Evolutionary conservation across 2,888 invertebrate genomes (phyloP), one percentile per base, ranked within the genome.

Genomic region (Watsonalla binaria): DNA sequence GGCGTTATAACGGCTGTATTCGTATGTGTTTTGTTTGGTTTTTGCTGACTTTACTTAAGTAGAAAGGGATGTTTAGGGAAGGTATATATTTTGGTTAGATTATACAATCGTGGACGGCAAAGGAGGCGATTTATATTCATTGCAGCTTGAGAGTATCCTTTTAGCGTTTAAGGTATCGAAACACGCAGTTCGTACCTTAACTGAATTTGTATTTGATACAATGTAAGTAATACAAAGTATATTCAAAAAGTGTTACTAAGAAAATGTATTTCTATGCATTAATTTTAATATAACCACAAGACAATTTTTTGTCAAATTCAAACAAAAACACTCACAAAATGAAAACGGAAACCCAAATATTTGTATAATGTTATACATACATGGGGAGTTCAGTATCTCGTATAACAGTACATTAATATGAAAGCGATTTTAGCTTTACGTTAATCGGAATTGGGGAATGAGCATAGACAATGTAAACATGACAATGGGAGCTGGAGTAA

Each of bases 391-490:
- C 24, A 46, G 46, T 46, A 46, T 51, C 49, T 49, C 48, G 35
- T 59, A 58, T 54, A 66, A 64, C 63, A 68, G 65, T 60, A 63
- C 67, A 70, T 71, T 67, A 71, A 65, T 70, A 68, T 70, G 74
- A 70, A 72, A 73, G 70, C 67, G 70, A 72, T 75, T 79, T 74
- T 78, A 74, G 82, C 80, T 81, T 76, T 74, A 76, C 75, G 76
- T 80, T 85, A 86, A 88, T 87, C 80, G 84, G 85, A 88, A 87
- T 86, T 84, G 74, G 79, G 78, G 81, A 84, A 82, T 85, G 85
- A 86, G 77, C 84, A 86, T 81, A 88, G 86, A 88, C 87, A 90
- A 89, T 88, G 88, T 86, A 86, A 87, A 88, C 82, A 86, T 80
- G 83, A 90, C 90, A 90, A 90, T 89, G 77, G 87, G 65, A 80